A percentile compares a stretch with the other conserved stretches of the same genome.
Conservation (phyloP, 2,113 vertebrate genomes). For the Ellobius talpinus region DNA sequence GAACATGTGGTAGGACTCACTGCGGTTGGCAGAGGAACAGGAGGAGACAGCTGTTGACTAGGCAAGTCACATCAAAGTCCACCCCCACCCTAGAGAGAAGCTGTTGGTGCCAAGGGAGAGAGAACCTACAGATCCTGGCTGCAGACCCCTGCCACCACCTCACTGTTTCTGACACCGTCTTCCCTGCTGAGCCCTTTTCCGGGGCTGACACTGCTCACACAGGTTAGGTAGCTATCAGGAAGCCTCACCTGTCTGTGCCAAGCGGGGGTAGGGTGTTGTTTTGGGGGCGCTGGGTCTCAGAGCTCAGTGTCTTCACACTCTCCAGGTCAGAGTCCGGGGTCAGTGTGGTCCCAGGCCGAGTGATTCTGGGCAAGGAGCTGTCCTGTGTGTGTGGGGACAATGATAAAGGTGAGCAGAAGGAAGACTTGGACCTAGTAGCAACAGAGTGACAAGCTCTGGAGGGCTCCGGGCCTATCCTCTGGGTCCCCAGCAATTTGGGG, state of each 20-base stretch:
- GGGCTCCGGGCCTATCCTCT: neutral
- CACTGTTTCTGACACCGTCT: neutral
- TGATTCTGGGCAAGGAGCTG: conserved; percentile 64
- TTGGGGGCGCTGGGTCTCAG: conserved; percentile 81
- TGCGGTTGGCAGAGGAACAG: conserved; percentile 67
- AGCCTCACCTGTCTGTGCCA: conserved; percentile 88
- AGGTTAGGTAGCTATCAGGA: neutral
- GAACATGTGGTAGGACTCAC: conserved; percentile 87
- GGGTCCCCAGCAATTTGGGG: neutral
- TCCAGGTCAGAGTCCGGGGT: conserved; percentile 91
- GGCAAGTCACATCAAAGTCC: neutral
- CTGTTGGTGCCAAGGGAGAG: neutral
- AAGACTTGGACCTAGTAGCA: neutral
- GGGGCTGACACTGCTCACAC: neutral
- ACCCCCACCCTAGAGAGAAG: neutral
- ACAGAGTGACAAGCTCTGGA: neutral
- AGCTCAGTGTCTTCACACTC: conserved; percentile 85
- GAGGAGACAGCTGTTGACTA: neutral
- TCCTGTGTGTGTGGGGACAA: conserved; percentile 22
- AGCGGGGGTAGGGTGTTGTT: conserved; percentile 89
- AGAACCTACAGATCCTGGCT: neutral
- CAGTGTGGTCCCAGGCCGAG: conserved; percentile 80
- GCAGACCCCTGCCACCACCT: no score
- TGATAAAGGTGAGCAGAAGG: neutral
- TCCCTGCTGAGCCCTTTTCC: neutral